Conservation (phyloP, 2,888 invertebrate genomes). For the Tetragonula carbonaria region DNA sequence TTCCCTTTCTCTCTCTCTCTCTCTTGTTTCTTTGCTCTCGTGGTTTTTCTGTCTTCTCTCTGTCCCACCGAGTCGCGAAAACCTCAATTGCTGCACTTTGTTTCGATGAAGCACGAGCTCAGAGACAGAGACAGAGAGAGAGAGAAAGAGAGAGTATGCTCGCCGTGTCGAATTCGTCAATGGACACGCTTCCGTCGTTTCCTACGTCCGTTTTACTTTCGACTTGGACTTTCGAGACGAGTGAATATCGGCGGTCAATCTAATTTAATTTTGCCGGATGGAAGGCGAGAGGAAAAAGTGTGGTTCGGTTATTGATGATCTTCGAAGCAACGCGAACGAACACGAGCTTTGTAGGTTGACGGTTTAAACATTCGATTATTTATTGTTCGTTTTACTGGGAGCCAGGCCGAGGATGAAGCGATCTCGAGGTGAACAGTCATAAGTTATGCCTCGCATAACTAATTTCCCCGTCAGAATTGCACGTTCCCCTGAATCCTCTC, state of each 20-base stretch:
- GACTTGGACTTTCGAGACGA: neutral
- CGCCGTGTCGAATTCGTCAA: conserved; percentile 49
- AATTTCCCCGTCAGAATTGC: too few relatives aligned
- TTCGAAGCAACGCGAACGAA: neutral
- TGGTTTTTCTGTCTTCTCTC: conserved; percentile 37
- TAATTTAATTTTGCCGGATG: conserved; percentile 1
- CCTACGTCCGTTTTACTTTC: neutral
- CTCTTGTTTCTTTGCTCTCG: conserved; percentile 27
- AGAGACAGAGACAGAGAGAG: neutral
- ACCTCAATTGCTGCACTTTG: conserved; percentile 28
- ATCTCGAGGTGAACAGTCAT: too few relatives aligned
- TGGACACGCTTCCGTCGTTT: neutral
- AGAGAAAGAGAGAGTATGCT: neutral
- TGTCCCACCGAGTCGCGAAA: conserved; percentile 35
- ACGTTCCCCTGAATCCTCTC: too few relatives aligned
- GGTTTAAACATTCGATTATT: neutral
- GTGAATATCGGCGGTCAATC: neutral
- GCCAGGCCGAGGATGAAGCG: neutral
- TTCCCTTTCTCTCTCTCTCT: conserved; percentile 26
- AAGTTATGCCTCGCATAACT: too few relatives aligned
- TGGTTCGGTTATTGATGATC: conserved; percentile 3
- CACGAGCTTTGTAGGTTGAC: neutral
- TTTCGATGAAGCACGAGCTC: conserved; percentile 38
- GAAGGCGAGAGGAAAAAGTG: neutral
- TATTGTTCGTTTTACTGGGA: neutral